Percentiles rank a stretch among this genome's conserved stretches.
phyloP scores from a whole-genome alignment of 2,888 invertebrate genomes.

The Eilema griseolum region DNA sequence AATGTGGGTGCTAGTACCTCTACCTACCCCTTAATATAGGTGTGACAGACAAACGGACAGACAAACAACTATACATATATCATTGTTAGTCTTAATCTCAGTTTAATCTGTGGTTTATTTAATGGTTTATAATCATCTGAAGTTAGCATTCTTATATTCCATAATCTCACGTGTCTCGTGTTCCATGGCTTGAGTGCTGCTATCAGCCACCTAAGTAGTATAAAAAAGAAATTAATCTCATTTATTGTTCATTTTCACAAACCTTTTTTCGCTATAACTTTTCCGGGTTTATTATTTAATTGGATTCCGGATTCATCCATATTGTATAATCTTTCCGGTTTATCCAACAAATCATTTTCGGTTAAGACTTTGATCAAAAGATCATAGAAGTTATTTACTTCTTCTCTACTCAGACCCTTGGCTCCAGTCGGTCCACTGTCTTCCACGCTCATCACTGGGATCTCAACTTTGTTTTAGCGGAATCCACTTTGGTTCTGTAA shows the following conservation, averaged over 20 bases:
- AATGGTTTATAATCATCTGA: no score
- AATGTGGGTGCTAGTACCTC: no score
- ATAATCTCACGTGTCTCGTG: no score
- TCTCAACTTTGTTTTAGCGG: conserved; percentile 13
- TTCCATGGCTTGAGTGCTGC: no score
- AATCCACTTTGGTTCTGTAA: conserved; percentile 60
- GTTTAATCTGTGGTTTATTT: conserved; percentile 9
- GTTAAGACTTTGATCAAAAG: no score
- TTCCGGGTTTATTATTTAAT: conserved; percentile 60
- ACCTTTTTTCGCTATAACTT: conserved; percentile 26
- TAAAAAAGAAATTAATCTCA: no score
- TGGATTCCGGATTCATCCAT: conserved; percentile 64
- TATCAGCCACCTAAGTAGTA: no score
- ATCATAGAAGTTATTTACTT: no score
- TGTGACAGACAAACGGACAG: conserved; percentile 13
- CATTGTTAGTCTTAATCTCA: conserved; percentile 10
- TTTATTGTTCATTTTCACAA: no score
- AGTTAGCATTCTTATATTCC: no score
- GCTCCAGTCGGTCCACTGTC: conserved; percentile 64
- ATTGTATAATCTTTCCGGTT: conserved; percentile 60
- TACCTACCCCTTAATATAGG: no score
- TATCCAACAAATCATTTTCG: conserved; percentile 50
- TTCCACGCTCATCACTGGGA: conserved; percentile 62
- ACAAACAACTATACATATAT: conserved; percentile 7
- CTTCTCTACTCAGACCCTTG: no score